Base-by-base conservation (phyloP, 2,113 vertebrate species). In the Corvus cornix region DNA sequence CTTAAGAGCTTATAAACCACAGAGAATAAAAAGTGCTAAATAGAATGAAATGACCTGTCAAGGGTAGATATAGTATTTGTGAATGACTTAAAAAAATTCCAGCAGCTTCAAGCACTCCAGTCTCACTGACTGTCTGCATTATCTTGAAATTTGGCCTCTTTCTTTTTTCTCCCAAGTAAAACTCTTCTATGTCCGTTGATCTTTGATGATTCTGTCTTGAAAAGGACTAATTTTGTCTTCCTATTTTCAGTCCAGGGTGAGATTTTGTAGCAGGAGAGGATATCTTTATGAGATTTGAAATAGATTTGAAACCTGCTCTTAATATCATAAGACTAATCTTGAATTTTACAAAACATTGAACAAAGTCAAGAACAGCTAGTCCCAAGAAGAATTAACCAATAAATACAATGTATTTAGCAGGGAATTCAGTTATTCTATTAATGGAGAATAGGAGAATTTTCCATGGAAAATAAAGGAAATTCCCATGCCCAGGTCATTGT, bases 1-100 rank as follows among this genome's bases (percentile, higher is more conserved):
- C 86, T 96, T 97, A 97, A 96, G 93, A 97, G 95, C 91, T 97
- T 97, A 90, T 93, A 96, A 97, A 93, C 72, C 86, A 67, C 60
- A 44, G 93, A 93, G 93, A 98, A 96, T 96, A 92, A 94, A 95
- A 97, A 94, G 91, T 92, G 88, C 78, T 97, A 97, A 97, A 93
- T 93, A 95, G 88, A 96, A 95, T 93, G 85, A 93, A 97, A 97
- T 97, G 95, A 96, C 93, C 94, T 97, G 95, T 96, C 96, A 96
- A 96, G 91, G 89, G 70, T 73, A 97, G 85, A 96, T 74, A 75
- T 2, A 62, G 58, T 94, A 77, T 97, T 96, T 97, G 92, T 77
- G 94, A 97, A 96, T 52, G 72, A 94, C 79, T 95, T 97, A 81
- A 96, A 84, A 89, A 91, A 89, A 67, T 44, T 90, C 31, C 62